Conservation (phyloP, 2,888 invertebrate species). For the Drosophila differens region DNA sequence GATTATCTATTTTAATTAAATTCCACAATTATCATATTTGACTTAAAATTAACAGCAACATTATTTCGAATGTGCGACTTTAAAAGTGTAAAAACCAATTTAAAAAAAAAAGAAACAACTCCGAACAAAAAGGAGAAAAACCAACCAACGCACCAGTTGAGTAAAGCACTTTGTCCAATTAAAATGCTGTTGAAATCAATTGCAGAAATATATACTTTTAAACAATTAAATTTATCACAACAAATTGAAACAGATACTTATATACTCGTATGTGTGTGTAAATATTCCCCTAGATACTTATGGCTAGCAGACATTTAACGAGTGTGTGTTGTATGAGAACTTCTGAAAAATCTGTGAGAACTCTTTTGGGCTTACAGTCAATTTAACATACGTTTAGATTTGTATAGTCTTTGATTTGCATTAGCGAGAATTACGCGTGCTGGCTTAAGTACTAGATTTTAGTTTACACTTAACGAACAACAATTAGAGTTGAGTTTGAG, state of each 20-base stretch:
- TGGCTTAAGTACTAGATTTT: conserved; percentile 30
- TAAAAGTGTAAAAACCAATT: neutral
- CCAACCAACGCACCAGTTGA: neutral
- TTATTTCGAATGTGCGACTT: conserved; percentile 3
- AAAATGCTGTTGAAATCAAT: conserved; percentile 25
- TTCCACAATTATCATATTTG: conserved; percentile 49
- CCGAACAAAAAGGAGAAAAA: neutral
- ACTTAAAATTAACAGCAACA: conserved; percentile 34
- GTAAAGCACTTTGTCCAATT: neutral
- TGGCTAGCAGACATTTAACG: conserved; percentile 36
- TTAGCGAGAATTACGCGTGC: conserved; percentile 37
- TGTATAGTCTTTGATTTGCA: conserved; percentile 54
- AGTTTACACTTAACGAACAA: conserved; percentile 55
- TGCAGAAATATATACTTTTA: conserved; percentile 25
- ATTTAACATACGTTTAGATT: conserved; percentile 42
- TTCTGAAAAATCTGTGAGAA: conserved; percentile 13
- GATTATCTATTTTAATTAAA: conserved; percentile 73
- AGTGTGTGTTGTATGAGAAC: conserved; percentile 5
- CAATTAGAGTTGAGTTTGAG: conserved; percentile 39
- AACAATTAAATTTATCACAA: conserved; percentile 69
- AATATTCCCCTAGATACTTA: conserved; percentile 28
- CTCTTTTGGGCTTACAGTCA: conserved; percentile 37
- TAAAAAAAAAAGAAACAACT: neutral
- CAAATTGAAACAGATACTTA: conserved; percentile 53
- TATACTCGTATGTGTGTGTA: conserved; percentile 22